Conservation (phyloP, 2,113 vertebrate species). For the Vulpes ferrilata region DNA sequence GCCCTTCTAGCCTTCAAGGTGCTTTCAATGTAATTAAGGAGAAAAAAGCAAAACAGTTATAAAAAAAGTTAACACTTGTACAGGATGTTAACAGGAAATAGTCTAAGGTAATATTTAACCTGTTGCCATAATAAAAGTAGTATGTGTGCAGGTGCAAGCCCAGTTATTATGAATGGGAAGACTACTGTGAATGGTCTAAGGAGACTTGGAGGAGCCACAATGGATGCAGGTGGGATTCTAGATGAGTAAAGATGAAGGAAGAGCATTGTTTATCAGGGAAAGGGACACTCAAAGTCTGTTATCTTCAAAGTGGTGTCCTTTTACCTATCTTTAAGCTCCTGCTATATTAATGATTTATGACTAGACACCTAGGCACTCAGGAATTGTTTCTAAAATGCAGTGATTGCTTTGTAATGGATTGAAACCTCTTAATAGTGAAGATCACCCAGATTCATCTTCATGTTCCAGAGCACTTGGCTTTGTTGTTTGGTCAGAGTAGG, state of each 20-base stretch:
- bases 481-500: neutral
- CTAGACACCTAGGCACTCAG: too few relatives aligned
- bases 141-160: neutral
- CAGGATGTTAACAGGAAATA: neutral
- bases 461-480: too few relatives aligned
- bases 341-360: neutral
- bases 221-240: too few relatives aligned
- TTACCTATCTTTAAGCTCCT: neutral
- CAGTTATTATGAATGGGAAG: too few relatives aligned
- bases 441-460: too few relatives aligned
- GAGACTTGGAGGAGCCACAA: neutral
- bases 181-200: neutral
- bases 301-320: fast-evolving
- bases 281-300: fast-evolving
- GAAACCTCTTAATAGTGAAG: too few relatives aligned
- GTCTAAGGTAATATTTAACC: neutral
- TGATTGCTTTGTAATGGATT: neutral
- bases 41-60: neutral
- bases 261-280: fast-evolving
- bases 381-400: neutral
- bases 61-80: neutral
- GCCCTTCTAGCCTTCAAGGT: neutral
- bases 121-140: neutral
- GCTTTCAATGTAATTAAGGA: neutral
- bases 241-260: neutral